These are phyloP conservation scores for Gasterosteus nipponicus DNA, from an alignment of 2,113 vertebrate genomes.

Conservation along the genomic window DNA sequence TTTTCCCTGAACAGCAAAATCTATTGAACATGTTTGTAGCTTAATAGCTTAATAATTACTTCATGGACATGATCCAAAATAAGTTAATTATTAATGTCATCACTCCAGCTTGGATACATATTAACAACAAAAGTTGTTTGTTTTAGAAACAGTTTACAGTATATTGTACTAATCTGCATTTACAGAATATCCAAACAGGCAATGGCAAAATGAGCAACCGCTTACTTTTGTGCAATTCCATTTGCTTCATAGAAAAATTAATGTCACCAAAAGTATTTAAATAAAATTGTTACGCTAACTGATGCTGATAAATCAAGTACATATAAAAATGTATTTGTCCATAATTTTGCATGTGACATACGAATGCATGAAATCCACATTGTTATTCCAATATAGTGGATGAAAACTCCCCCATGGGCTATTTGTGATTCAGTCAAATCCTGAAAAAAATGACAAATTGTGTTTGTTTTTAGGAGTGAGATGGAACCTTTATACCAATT, in stretches of 20 bases:
- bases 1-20: conserved; percentile 66
- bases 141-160: conserved; percentile 7
- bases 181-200: conserved; percentile 19
- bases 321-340: conserved; percentile 12
- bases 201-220: conserved; percentile 12
- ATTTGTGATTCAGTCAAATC: neutral
- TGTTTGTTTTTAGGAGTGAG: neutral
- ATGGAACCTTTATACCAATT: neutral
- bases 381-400: neutral
- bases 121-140: conserved; percentile 49
- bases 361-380: conserved; percentile 19
- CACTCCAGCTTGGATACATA: conserved; percentile 54
- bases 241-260: conserved; percentile 13
- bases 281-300: neutral
- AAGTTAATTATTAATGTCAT: conserved; percentile 54
- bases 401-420: neutral
- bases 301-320: neutral
- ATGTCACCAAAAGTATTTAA: neutral
- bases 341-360: conserved; percentile 16
- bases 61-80: conserved; percentile 71
- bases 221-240: conserved; percentile 5
- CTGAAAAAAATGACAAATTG: neutral
- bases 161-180: conserved; percentile 7
- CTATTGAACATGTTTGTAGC: conserved; percentile 77
- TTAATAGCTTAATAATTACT: conserved; percentile 55